These are phyloP conservation scores for Anthoscopus minutus DNA, from an alignment of 2,113 vertebrate species.

Conservation along the genomic window DNA sequence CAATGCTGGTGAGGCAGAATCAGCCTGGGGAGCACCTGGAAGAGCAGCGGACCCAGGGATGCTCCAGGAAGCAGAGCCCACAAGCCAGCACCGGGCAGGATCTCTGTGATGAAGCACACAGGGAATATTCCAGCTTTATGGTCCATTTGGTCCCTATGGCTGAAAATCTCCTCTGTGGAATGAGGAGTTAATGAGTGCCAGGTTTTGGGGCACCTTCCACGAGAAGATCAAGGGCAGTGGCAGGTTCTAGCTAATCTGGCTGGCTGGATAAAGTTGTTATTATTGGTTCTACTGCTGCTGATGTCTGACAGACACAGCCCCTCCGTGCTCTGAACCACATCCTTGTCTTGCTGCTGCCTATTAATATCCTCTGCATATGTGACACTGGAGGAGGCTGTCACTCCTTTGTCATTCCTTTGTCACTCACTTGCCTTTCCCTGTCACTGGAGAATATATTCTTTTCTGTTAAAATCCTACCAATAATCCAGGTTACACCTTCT, in stretches of 20 bases:
- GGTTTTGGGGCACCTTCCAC: not conserved
- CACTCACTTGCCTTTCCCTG: not conserved
- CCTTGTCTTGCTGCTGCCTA: not conserved
- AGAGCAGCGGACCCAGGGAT: not conserved
- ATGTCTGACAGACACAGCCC: not conserved
- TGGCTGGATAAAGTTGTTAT: not conserved
- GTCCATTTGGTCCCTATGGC: not conserved
- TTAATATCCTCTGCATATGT: not conserved
- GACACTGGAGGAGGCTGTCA: not conserved
- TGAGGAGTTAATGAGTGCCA: not conserved
- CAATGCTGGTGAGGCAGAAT: not conserved
- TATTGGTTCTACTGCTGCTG: not conserved
- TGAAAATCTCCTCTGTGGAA: not conserved
- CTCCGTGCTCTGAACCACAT: not conserved
- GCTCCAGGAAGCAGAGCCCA: not conserved
- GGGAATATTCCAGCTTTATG: not conserved
- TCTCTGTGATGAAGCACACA: not conserved
- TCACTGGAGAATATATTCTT: not conserved
- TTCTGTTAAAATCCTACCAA: not conserved
- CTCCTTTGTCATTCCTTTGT: conserved; percentile 6
- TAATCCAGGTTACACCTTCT: not conserved
- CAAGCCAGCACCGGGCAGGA: not conserved
- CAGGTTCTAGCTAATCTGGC: not conserved
- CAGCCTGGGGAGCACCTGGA: not conserved
- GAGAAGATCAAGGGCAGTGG: not conserved